Conservation (phyloP, 2,888 invertebrate genomes). For the Eulithis testata region DNA sequence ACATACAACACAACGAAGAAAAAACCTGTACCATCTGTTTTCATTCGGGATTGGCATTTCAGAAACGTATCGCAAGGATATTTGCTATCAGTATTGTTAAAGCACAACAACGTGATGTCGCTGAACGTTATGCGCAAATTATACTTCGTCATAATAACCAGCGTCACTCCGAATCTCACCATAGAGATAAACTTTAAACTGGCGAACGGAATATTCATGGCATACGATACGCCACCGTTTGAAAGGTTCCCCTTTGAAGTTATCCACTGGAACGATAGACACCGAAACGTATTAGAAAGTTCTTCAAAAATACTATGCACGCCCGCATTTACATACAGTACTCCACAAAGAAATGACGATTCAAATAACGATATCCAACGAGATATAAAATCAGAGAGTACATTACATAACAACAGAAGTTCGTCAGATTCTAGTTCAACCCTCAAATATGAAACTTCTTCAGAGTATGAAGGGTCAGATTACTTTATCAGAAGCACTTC, state of each 20-base stretch:
- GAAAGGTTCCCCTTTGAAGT: conserved; percentile 34
- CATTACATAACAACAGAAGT: conserved; percentile 12
- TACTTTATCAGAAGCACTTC: conserved; percentile 16
- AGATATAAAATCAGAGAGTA: conserved; percentile 17
- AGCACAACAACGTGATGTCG: conserved; percentile 41
- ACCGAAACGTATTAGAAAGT: conserved; percentile 35
- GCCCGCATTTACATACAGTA: conserved; percentile 10
- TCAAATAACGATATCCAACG: conserved; percentile 3
- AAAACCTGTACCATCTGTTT: conserved; percentile 34
- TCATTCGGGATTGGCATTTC: conserved; percentile 49
- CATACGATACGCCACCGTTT: conserved; percentile 22
- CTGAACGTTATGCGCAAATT: conserved; percentile 48
- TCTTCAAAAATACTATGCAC: conserved; percentile 20
- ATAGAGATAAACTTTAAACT: conserved; percentile 46
- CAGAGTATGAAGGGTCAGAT: conserved; percentile 15
- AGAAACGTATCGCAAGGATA: conserved; percentile 49
- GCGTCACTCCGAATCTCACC: conserved; percentile 34
- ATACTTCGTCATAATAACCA: conserved; percentile 53
- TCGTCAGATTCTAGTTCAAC: conserved; percentile 27
- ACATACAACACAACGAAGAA: conserved; percentile 15
- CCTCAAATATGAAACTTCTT: conserved; percentile 20
- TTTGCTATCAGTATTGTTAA: conserved; percentile 46
- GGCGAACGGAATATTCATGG: conserved; percentile 38
- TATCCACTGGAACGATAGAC: conserved; percentile 40
- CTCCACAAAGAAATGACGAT: conserved; percentile 1